Evolutionary conservation across 2,113 vertebrate genomes (phyloP), one percentile per base, ranked within the genome.

Genomic region (Pholis gunnellus): DNA sequence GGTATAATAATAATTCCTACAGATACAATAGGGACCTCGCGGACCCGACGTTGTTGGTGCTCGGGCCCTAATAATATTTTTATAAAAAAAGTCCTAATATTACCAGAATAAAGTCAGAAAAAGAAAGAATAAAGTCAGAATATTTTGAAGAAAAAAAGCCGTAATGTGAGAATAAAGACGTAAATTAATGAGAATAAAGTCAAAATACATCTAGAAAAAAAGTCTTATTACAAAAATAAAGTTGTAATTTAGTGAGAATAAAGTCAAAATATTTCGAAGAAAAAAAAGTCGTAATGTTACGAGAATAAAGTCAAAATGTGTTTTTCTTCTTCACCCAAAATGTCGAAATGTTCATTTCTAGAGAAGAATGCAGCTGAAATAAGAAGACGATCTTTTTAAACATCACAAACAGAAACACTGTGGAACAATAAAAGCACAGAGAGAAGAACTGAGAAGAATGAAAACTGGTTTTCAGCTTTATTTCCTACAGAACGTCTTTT

Each of bases 381-480:
- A n/a, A n/a, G n/a, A n/a, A n/a, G n/a, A n/a, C n/a, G n/a, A n/a
- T n/a, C n/a, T 31, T 31, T 52, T 3, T 9, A 52, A 52, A 17
- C 17, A 48, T 48, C 6, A 48, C 2, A 48, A 18, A 48, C 46
- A 18, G 3, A 31, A 27, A 44, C 61, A 20, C 0, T 14, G 5
- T 3, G 2, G 20, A 9, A 15, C 9, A 75, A 72, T 9, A 54
- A 75, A 74, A 31, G 0, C 29, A 56, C 54, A 77, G 25, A 78
- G n/a, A 36, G 25, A 14, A 3, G 25, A 0, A 38, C 6, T 29
- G 78, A 7, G 72, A 82, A 68, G 73, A 87, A 84, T 84, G 68
- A 85, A 90, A 90, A 91, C 66, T 77, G 83, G 68, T 72, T 65
- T 31, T 90, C 81, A 74, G 74, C 72, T 94, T 94, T 93, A 94